Conservation (phyloP, 2,888 invertebrate species). For the Phortica okadai region DNA sequence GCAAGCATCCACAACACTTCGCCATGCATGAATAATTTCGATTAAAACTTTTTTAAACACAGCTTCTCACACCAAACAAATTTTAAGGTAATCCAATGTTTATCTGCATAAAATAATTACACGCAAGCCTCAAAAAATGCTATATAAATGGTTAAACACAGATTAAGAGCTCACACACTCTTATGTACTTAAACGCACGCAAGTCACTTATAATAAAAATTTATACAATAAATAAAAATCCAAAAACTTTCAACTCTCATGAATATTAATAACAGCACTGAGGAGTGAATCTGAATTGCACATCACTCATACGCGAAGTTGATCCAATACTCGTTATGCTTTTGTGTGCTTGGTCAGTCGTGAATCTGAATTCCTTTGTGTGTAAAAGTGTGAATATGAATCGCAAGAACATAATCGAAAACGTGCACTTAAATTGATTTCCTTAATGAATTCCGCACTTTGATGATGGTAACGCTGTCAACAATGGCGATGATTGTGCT, state of each 20-base stretch:
- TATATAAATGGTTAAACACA: too few relatives aligned
- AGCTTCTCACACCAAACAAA: background rate
- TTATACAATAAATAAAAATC: conserved; percentile 67
- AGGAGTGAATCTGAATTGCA: background rate
- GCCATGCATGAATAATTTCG: too few relatives aligned
- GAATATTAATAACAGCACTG: conserved; percentile 62
- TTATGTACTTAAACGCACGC: conserved; percentile 33
- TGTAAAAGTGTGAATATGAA: background rate
- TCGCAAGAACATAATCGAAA: conserved; percentile 49
- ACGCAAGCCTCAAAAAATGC: too few relatives aligned
- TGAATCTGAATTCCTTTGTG: background rate
- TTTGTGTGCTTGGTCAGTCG: conserved; percentile 10
- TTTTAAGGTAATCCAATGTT: conserved; percentile 36
- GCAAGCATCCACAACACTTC: too few relatives aligned
- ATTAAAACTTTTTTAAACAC: too few relatives aligned
- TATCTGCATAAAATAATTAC: conserved; percentile 26
- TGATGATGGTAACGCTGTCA: conserved; percentile 33
- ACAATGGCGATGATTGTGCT: too few relatives aligned
- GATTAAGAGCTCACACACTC: background rate
- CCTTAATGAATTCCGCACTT: conserved; percentile 62
- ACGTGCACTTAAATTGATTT: conserved; percentile 68
- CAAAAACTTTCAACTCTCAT: conserved; percentile 66
- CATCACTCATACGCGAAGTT: conserved; percentile 54
- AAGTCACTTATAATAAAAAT: conserved; percentile 54
- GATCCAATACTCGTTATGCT: conserved; percentile 25